phyloP scores from a whole-genome alignment of 2,113 vertebrate genomes.

The Alectura lathami region DNA sequence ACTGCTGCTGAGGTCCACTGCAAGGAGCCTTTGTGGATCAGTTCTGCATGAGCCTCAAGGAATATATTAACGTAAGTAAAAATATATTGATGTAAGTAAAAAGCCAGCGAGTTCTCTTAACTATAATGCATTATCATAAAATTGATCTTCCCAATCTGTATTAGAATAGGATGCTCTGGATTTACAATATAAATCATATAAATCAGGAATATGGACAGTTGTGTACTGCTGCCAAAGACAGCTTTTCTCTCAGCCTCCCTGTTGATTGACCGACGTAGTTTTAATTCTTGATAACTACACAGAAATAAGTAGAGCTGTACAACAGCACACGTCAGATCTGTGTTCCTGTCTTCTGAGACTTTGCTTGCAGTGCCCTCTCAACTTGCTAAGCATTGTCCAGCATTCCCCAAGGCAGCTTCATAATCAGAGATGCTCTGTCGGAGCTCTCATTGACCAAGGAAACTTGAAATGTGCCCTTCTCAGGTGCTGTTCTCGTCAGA shows the following conservation, averaged over 20 bases:
- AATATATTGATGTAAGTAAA: not conserved
- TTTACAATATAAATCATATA: not conserved
- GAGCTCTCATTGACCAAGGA: not conserved
- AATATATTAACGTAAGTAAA: not conserved
- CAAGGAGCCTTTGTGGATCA: not conserved
- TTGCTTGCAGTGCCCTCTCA: not conserved
- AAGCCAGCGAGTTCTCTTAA: not conserved
- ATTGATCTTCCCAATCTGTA: not conserved
- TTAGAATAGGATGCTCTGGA: not conserved
- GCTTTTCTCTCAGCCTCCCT: not conserved
- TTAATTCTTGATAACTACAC: not conserved
- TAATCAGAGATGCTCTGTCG: not conserved
- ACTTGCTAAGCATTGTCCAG: not conserved
- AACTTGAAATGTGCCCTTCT: not conserved
- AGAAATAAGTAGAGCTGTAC: not conserved
- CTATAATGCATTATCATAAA: not conserved
- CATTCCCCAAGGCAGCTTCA: not conserved
- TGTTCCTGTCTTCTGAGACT: not conserved
- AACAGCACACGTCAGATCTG: fast-evolving
- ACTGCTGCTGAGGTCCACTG: not conserved
- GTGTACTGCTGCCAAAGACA: not conserved
- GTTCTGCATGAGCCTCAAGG: not conserved
- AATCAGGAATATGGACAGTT: not conserved
- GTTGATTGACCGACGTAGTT: not conserved
- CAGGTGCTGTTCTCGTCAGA: not conserved